phyloP scores from a whole-genome alignment of 2,888 invertebrate species.

The Ecliptopera silaceata region DNA sequence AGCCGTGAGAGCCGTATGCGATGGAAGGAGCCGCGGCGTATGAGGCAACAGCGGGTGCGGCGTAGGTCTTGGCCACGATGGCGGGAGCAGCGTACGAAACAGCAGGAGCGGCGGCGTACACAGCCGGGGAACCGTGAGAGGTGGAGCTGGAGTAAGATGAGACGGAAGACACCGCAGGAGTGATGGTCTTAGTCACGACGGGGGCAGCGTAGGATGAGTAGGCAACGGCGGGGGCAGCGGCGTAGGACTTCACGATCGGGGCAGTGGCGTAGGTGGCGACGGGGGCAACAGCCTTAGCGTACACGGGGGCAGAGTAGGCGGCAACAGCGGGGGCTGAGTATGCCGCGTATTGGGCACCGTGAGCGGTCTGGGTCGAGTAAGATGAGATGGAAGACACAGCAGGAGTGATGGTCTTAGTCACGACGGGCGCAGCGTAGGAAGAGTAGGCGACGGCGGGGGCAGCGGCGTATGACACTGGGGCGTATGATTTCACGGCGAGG shows the following conservation, averaged over 20 bases:
- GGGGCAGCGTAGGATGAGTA: slow-evolving; percentile 40
- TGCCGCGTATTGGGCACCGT: slow-evolving; percentile 45
- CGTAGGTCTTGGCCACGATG: slow-evolving; percentile 50
- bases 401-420: slow-evolving; percentile 50
- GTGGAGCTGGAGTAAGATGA: slow-evolving; percentile 57
- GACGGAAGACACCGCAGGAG: slow-evolving; percentile 54
- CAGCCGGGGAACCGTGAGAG: slow-evolving; percentile 56
- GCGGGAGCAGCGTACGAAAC: slow-evolving; percentile 51
- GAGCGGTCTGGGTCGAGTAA: slow-evolving; percentile 48
- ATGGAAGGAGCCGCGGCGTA: slow-evolving; percentile 52
- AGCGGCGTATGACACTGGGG: slow-evolving; percentile 71
- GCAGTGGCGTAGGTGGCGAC: slow-evolving; percentile 49
- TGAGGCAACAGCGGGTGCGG: slow-evolving; percentile 52
- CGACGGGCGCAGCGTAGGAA: slow-evolving; percentile 79
- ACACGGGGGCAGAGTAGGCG: slow-evolving; percentile 45
- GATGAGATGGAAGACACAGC: slow-evolving; percentile 43
- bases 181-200: slow-evolving; percentile 51
- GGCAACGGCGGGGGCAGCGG: slow-evolving; percentile 43
- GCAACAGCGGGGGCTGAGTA: slow-evolving; percentile 61
- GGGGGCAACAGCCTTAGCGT: slow-evolving; percentile 45
- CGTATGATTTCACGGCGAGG: slow-evolving; percentile 34
- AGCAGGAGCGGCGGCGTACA: slow-evolving; percentile 63
- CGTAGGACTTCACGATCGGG: slow-evolving; percentile 52
- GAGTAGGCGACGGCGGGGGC: slow-evolving; percentile 84
- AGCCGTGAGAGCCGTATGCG: slow-evolving; percentile 53